Conservation (phyloP, 2,113 vertebrate genomes). For the Astatoreochromis straeleni region DNA sequence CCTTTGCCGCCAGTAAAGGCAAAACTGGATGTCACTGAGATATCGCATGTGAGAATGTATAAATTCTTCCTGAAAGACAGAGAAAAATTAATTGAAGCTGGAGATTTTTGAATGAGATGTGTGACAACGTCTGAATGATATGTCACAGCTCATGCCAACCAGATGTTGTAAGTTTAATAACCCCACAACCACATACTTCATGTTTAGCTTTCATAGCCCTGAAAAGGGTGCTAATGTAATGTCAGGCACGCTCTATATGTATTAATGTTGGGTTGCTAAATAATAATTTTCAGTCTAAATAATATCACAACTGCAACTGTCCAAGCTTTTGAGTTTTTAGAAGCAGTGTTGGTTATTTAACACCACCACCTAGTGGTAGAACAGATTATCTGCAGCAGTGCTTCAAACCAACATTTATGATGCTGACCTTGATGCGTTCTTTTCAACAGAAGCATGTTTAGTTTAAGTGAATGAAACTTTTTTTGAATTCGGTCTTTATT, state of each 20-base stretch:
- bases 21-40: background rate
- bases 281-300: background rate
- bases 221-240: background rate
- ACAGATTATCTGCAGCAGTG: background rate
- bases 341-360: background rate
- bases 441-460: background rate
- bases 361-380: constrained; percentile 1
- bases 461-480: background rate
- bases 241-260: background rate
- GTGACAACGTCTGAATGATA: background rate
- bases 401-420: background rate
- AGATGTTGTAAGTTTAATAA: background rate
- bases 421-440: background rate
- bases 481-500: background rate
- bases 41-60: background rate
- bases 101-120: background rate
- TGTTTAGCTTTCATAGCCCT: background rate
- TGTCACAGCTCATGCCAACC: background rate
- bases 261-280: background rate
- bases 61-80: background rate
- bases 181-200: background rate
- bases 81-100: background rate
- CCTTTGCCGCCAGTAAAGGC: background rate
- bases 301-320: background rate
- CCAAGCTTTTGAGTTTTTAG: background rate